phyloP scores from a whole-genome alignment of 1,140 invertebrate species.

The Cataglyphis hispanica region DNA sequence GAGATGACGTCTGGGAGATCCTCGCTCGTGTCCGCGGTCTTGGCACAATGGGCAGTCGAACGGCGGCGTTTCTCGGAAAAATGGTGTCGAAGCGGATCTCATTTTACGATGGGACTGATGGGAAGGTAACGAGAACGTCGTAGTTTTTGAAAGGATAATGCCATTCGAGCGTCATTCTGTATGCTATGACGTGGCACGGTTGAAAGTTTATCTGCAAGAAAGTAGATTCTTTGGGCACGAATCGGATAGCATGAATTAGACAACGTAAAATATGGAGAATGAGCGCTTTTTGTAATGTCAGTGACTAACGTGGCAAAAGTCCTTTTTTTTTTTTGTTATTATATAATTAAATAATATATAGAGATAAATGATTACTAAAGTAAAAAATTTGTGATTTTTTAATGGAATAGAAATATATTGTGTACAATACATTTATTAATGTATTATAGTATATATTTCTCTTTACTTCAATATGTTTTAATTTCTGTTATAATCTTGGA shows the following conservation, averaged over 20 bases:
- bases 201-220: conserved; percentile 27
- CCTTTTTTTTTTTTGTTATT: neutral
- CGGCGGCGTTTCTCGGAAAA: conserved; percentile 27
- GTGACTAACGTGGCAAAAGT: neutral
- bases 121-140: conserved; percentile 59
- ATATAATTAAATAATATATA: neutral
- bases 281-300: neutral
- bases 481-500: neutral
- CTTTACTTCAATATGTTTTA: neutral
- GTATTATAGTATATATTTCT: neutral
- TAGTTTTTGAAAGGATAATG: conserved; percentile 54
- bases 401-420: neutral
- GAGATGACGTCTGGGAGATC: conserved; percentile 56
- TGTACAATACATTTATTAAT: neutral
- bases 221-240: neutral
- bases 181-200: conserved; percentile 4
- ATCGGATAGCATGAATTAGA: neutral
- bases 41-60: conserved; percentile 49
- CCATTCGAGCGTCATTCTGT: conserved; percentile 2
- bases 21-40: conserved; percentile 36
- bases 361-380: neutral
- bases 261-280: neutral
- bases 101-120: conserved; percentile 53
- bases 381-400: neutral
- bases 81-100: conserved; percentile 57